Base-by-base conservation (phyloP, 2,888 invertebrate genomes). In the Drosophila anceps region DNA sequence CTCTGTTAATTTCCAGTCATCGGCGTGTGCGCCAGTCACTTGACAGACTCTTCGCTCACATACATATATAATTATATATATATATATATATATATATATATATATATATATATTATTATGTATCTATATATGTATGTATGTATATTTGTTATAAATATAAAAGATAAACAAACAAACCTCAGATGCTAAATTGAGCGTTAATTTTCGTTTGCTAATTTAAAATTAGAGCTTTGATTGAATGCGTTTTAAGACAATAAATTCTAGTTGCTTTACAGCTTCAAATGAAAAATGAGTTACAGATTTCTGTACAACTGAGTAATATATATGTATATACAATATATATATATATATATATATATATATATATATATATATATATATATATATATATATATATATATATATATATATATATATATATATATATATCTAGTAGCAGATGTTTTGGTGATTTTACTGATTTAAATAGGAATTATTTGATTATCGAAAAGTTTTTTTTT, bases 121-220 rank as follows among this genome's bases (percentile, higher is more conserved):
- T 46, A 53, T 18, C 13, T 8, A 51, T 7, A n/a, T 10, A 35
- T 43, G 33, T 33, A 44, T 53, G 43, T n/a, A 37, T 24, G 29
- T 27, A 64, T 58, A 39, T 18, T 31, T 33, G 20, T 20, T 24
- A 53, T 8, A 33, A 18, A 43, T 57, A 59, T 5, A 7, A 48
- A 15, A 77, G 27, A 50, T 15, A 63, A 70, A 60, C 48, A 62
- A 72, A 55, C 54, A 76, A 80, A 79, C 69, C 74, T 44, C 44
- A 65, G 39, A 54, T 64, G 57, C 71, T 71, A 76, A 74, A 84
- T 73, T 69, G 48, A 76, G 58, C 64, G 84, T 55, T 84, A 84
- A 88, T 88, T 84, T 62, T 3, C 20, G 24, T 37, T 68, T 64
- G 85, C 85, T 88, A 84, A 84, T 84, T 88, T 81, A 31, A 41